These are phyloP conservation scores for Lagopus muta DNA, from an alignment of 2,113 vertebrate species.

Conservation along the genomic window DNA sequence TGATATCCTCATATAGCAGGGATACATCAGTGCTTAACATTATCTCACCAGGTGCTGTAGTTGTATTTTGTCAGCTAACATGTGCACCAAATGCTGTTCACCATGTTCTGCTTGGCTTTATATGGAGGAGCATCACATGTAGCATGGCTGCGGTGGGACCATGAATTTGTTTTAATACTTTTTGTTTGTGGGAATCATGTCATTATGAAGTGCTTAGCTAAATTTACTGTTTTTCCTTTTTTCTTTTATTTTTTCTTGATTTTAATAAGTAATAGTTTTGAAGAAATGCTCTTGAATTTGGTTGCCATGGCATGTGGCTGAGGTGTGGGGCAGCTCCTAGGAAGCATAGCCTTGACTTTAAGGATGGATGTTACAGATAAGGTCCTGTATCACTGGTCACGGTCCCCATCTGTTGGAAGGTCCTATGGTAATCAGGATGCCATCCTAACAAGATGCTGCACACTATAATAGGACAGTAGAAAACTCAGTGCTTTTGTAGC, in stretches of 20 bases:
- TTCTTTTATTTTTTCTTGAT: too few species aligned
- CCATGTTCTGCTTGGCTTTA: background rate
- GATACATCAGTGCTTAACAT: background rate
- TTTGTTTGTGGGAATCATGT: fast-evolving
- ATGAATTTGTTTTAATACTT: background rate
- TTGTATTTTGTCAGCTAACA: background rate
- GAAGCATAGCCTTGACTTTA: background rate
- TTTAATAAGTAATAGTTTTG: background rate
- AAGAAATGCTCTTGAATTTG: background rate
- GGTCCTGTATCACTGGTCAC: background rate
- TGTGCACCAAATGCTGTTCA: background rate
- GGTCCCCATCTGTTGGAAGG: background rate
- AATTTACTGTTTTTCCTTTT: background rate
- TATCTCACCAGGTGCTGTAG: background rate
- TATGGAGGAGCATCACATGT: background rate
- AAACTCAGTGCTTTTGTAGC: background rate
- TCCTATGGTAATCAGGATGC: background rate
- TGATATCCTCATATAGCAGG: background rate
- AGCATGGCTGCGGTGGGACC: fast-evolving
- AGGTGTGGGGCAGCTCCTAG: background rate
- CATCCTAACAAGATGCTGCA: background rate
- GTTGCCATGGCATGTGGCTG: background rate
- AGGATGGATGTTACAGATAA: background rate
- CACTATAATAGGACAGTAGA: fast-evolving
- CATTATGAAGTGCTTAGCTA: background rate